Percentiles rank a stretch among this genome's conserved stretches.
Evolutionary conservation across 2,797 vertebrate genomes (phyloP).

Genomic region (Xiphophorus birchmanni): DNA sequence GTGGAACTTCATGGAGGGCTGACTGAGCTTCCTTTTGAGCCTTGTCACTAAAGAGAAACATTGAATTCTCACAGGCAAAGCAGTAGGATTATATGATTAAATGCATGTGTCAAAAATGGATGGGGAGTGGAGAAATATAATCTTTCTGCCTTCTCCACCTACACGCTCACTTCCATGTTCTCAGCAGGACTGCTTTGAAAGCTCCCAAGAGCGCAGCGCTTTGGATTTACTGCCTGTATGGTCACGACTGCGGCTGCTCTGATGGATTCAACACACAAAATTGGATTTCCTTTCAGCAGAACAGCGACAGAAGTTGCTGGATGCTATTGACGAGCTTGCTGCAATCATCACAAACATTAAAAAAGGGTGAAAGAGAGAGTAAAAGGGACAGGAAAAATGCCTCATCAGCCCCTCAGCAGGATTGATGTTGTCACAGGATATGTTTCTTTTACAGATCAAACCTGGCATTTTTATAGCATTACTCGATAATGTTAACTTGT

Average conservation of each 20-base stretch:
- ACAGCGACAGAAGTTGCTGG: conserved; percentile 40
- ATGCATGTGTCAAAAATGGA: conserved; percentile 3
- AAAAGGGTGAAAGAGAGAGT: conserved; percentile 11
- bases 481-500: conserved; percentile 26
- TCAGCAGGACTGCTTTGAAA: conserved; percentile 33
- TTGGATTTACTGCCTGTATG: conserved; percentile 48
- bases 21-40: conserved; percentile 81
- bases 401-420: neutral
- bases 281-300: conserved; percentile 58
- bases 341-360: conserved; percentile 27
- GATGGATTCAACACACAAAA: conserved; percentile 54
- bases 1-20: conserved; percentile 87
- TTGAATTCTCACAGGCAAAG: neutral
- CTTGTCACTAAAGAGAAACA: conserved; percentile 76
- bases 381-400: neutral
- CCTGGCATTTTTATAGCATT: neutral
- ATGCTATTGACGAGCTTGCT: conserved; percentile 40
- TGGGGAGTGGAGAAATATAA: neutral
- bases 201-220: conserved; percentile 40
- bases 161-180: conserved; percentile 23
- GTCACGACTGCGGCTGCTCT: conserved; percentile 37
- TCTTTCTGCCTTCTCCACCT: conserved; percentile 56
- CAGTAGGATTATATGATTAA: conserved; percentile 3
- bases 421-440: conserved; percentile 7
- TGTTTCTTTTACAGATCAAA: conserved; percentile 25